Conservation (phyloP, 2,888 invertebrate species). For the Ichneumoninae sp. region DNA sequence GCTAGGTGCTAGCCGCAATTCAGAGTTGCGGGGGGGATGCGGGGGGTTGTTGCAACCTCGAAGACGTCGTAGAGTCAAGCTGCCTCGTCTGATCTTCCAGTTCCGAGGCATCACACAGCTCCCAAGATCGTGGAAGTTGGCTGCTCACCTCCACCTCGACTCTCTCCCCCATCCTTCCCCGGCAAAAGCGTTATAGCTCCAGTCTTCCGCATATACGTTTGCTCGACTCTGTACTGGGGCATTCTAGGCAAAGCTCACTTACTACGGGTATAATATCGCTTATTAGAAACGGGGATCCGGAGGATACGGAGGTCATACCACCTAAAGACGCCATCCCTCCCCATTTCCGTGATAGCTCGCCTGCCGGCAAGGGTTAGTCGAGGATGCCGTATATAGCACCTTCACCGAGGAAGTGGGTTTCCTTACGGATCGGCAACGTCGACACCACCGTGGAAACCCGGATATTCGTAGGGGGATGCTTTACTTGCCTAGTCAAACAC, state of each 20-base stretch:
- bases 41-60: constrained; percentile 30
- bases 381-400: constrained; percentile 22
- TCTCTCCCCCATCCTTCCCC: constrained; percentile 5
- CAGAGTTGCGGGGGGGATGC: constrained; percentile 20
- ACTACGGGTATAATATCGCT: constrained; percentile 69
- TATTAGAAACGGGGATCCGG: constrained; percentile 69
- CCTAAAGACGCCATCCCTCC: constrained; percentile 40
- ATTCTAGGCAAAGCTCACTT: constrained; percentile 63
- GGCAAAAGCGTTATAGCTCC: constrained; percentile 6
- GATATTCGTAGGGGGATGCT: constrained; percentile 67
- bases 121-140: constrained; percentile 58
- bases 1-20: constrained; percentile 56
- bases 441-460: constrained; percentile 39
- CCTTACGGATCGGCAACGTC: constrained; percentile 28
- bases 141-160: constrained; percentile 1
- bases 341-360: constrained; percentile 28
- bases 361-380: constrained; percentile 16
- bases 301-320: constrained; percentile 37
- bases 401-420: constrained; percentile 46
- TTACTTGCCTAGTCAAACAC: constrained; percentile 82
- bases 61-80: constrained; percentile 53
- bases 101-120: constrained; percentile 19
- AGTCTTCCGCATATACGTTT: constrained; percentile 39
- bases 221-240: constrained; percentile 48
- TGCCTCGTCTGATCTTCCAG: constrained; percentile 37